Conservation (phyloP, 2,797 vertebrate genomes). For the Cossypha niveicapilla region DNA sequence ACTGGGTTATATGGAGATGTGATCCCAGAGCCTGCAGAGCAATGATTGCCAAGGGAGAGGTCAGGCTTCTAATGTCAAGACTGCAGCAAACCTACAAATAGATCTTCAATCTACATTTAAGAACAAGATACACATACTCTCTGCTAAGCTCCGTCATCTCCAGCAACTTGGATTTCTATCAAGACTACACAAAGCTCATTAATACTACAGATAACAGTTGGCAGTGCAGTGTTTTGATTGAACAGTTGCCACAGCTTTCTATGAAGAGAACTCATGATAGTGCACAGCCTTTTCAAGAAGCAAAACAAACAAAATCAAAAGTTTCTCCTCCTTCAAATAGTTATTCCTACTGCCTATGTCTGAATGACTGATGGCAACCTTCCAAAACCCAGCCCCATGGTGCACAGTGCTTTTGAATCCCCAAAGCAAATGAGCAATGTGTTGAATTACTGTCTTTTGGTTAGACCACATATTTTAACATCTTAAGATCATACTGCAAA, state of each 20-base stretch:
- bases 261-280: neutral
- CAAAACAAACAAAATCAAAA: neutral
- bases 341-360: neutral
- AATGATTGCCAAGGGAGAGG: neutral
- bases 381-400: neutral
- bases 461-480: neutral
- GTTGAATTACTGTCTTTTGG: neutral
- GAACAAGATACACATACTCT: rapidly evolving
- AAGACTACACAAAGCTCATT: neutral
- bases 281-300: neutral
- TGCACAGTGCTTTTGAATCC: neutral
- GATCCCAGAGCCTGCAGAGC: neutral
- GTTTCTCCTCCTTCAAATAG: neutral
- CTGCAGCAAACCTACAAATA: neutral
- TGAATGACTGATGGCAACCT: neutral
- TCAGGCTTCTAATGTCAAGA: neutral
- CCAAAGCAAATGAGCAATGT: neutral
- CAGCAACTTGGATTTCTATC: neutral
- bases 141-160: neutral
- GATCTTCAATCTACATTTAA: neutral
- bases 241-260: neutral
- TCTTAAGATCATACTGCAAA: neutral
- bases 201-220: neutral
- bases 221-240: neutral
- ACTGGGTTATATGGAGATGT: neutral